Conservation (phyloP, 2,888 invertebrate genomes). For the Aphodius granarius region DNA sequence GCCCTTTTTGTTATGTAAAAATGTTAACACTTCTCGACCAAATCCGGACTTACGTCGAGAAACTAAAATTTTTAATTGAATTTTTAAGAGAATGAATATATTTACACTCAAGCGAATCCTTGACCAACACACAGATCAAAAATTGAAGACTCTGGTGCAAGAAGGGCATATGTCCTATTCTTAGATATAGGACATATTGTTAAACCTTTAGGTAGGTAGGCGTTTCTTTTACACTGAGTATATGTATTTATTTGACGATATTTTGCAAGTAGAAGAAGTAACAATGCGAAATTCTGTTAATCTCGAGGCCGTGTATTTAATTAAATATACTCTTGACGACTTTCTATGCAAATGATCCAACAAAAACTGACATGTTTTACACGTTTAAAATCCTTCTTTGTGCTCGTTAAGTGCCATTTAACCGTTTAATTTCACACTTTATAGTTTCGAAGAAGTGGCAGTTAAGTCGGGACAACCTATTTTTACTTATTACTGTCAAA, state of each 20-base stretch:
- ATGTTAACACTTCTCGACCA: constrained; percentile 46
- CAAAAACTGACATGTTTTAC: not conserved
- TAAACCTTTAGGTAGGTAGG: no score
- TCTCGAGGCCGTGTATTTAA: not conserved
- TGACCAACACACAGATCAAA: no score
- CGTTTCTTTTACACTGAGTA: no score
- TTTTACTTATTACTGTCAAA: constrained; percentile 15
- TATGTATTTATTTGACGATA: not conserved
- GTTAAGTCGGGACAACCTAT: not conserved
- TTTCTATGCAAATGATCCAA: not conserved
- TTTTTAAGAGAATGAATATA: not conserved
- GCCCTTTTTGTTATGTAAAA: constrained; percentile 50
- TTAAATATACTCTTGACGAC: not conserved
- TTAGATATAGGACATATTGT: no score
- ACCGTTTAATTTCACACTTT: not conserved
- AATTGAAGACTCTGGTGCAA: no score
- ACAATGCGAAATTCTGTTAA: not conserved
- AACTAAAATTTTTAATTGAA: not conserved
- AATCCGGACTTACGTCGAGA: not conserved
- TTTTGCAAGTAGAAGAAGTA: not conserved
- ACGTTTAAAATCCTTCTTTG: not conserved
- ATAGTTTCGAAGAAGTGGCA: not conserved
- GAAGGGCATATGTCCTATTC: no score
- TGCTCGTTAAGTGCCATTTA: not conserved
- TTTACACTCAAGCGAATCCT: no score